Percentiles rank a stretch among this genome's conserved stretches.
Conservation (phyloP, 2,888 invertebrate genomes). For the Ornithoptera alexandrae region DNA sequence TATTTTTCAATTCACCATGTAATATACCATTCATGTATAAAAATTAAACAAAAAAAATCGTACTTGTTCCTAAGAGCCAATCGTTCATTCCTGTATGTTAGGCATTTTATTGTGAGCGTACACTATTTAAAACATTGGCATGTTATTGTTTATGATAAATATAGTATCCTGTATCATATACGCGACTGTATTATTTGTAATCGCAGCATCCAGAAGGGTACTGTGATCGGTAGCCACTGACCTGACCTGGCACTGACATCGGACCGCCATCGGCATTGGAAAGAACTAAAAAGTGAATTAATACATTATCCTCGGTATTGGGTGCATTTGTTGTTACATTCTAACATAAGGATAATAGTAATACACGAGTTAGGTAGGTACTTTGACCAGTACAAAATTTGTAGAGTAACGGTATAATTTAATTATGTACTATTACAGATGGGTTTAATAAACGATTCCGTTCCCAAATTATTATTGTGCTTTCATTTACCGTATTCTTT, state of each 20-base stretch:
- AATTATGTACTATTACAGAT: conserved; percentile 76
- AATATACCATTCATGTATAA: conserved; percentile 21
- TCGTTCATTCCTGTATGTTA: conserved; percentile 36
- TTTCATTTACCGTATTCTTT: conserved; percentile 48
- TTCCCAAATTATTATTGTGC: conserved; percentile 63
- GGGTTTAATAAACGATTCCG: conserved; percentile 79
- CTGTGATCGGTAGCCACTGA: conserved; percentile 74
- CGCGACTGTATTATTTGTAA: conserved; percentile 54
- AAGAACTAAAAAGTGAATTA: conserved; percentile 36
- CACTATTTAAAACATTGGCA: conserved; percentile 37
- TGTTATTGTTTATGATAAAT: conserved; percentile 42
- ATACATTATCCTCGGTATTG: conserved; percentile 50
- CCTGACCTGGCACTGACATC: conserved; percentile 51
- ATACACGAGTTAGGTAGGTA: conserved; percentile 74
- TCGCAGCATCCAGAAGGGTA: conserved; percentile 65
- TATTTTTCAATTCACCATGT: conserved; percentile 27
- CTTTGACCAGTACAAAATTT: conserved; percentile 77
- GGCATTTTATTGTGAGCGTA: conserved; percentile 31
- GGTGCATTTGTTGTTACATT: conserved; percentile 67
- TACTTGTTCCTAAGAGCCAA: conserved; percentile 29
- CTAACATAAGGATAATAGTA: conserved; percentile 64
- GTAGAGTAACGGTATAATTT: conserved; percentile 76
- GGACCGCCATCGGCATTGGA: conserved; percentile 53
- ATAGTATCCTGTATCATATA: conserved; percentile 41
- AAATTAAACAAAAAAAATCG: background rate